Base-by-base conservation (phyloP, 2,888 invertebrate genomes). In the Apodemia mormo region DNA sequence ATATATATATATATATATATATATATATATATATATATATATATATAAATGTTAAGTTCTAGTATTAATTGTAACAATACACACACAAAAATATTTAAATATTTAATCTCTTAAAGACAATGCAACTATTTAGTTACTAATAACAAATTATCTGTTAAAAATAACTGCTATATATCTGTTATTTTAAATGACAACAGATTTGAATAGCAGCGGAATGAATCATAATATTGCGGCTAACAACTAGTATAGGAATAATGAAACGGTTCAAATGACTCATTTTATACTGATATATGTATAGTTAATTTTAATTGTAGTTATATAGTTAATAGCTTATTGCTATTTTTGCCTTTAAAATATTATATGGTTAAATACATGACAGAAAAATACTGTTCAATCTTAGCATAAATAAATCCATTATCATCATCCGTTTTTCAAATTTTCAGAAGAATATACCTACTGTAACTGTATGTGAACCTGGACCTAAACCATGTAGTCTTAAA, bases 231-330 rank as follows among this genome's bases (percentile, higher is more conserved):
- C 4, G 10, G 45, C 10, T 10, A 4, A 45, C 12, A 12, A 45
- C 14, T 49, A 14, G 49, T 49, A 49, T 49, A 14, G 4, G 14
- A 14, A 49, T 49, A 49, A 49, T 14, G 49, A 14, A 49, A 49
- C 14, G 49, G 49, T 49, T 49, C 49, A 49, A 49, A 49, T 49
- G 49, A 49, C 49, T 49, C 49, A 49, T 61, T 68, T 68, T 58
- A 61, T 64, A 49, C 61, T 52, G 33, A 56, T n/a, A n/a, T 68
- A 68, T 64, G 45, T 68, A 64, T 64, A 52, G 43, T 64, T 43
- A 64, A 49, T 14, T 49, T 49, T 49, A 49, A 64, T 43, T 65
- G 37, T 70, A 67, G 64, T 65, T 66, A n/a, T 12, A n/a, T 65
- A 65, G 52, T 30, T 54, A 29, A 40, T 65, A 65, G 43, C 65